Conservation (phyloP, 2,113 vertebrate genomes). For the Eulacestoma nigropectus region DNA sequence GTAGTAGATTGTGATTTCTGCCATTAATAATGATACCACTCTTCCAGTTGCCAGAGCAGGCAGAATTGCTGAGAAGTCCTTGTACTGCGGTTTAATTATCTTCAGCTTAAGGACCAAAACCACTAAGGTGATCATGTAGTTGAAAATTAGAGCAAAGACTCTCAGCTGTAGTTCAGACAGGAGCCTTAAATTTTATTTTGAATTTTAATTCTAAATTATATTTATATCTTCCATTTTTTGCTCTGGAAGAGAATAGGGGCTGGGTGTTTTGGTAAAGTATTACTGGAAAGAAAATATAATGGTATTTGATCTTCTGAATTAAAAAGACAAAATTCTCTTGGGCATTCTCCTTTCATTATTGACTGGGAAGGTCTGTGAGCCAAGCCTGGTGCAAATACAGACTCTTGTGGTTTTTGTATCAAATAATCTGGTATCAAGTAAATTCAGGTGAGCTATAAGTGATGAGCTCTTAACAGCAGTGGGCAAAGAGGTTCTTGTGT, state of each 20-base stretch:
- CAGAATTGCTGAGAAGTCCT: background rate
- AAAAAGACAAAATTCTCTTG: background rate
- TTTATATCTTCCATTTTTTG: background rate
- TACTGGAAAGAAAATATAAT: background rate
- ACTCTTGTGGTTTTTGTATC: background rate
- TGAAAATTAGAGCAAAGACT: background rate
- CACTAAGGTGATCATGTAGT: background rate
- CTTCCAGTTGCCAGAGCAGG: background rate
- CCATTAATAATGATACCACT: background rate
- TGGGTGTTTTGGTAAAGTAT: background rate
- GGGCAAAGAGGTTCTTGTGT: too few species aligned
- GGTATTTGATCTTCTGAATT: background rate
- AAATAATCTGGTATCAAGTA: background rate
- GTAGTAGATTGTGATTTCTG: background rate
- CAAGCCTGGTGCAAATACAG: background rate
- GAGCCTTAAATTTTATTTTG: background rate
- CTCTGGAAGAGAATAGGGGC: background rate
- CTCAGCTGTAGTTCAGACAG: background rate
- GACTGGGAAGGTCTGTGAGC: background rate
- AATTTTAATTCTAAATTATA: background rate
- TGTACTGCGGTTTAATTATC: background rate
- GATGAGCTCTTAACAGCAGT: background rate
- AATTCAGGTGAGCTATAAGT: fast-evolving
- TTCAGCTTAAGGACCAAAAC: background rate
- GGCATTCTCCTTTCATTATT: background rate